Evolutionary conservation across 2,113 vertebrate species (phyloP).

Genomic region (Pionites leucogaster): DNA sequence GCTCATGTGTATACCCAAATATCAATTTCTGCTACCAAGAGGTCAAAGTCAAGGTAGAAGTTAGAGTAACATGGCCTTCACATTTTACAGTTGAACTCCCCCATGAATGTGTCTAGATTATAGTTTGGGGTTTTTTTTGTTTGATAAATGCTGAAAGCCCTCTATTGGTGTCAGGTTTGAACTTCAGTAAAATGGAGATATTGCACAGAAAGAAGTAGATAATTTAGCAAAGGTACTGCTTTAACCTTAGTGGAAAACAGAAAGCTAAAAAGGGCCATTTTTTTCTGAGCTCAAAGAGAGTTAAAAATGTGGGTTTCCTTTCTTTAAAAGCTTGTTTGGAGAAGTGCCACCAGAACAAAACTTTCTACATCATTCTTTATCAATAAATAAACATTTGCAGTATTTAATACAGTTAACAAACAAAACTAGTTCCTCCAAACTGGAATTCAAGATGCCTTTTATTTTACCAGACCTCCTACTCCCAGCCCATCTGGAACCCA

Average conservation of each 20-base stretch:
- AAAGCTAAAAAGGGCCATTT: background rate
- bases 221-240: background rate
- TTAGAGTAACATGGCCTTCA: background rate
- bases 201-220: background rate
- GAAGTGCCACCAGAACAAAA: background rate
- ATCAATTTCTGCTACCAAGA: background rate
- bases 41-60: background rate
- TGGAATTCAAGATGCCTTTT: background rate
- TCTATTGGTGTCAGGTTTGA: background rate
- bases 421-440: background rate
- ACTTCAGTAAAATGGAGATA: background rate
- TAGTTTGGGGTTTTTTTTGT: background rate
- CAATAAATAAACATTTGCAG: background rate
- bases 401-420: background rate
- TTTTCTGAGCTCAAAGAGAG: background rate
- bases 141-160: background rate
- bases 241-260: background rate
- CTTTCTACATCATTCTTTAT: background rate
- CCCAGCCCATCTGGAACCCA: background rate
- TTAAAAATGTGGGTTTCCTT: background rate
- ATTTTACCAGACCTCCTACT: background rate
- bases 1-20: background rate
- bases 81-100: background rate
- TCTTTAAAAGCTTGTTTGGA: background rate
- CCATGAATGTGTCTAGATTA: background rate